phyloP scores from a whole-genome alignment of 2,113 vertebrate genomes.

The Mirza zaza region DNA sequence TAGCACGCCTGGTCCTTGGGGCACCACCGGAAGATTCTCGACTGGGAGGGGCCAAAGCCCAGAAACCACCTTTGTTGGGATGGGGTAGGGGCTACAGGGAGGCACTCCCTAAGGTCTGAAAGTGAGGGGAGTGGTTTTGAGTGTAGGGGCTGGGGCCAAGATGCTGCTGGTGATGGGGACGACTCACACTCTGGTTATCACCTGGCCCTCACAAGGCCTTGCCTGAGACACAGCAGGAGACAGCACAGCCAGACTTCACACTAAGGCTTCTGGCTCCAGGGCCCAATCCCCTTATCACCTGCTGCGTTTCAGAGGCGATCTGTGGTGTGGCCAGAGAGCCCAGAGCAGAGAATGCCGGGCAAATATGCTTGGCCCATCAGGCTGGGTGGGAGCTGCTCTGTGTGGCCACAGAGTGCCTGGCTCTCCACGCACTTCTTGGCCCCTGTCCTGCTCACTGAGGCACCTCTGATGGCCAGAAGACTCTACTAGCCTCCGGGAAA shows the following conservation, averaged over 20 bases:
- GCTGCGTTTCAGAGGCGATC: neutral
- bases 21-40: neutral
- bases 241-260: neutral
- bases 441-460: neutral
- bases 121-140: neutral
- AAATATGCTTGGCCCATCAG: neutral
- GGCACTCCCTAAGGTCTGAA: neutral
- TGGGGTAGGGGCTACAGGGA: neutral
- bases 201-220: neutral
- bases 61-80: neutral
- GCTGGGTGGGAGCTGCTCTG: rapidly evolving
- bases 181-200: too few relatives aligned
- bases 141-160: neutral
- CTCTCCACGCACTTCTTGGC: neutral
- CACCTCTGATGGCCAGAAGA: neutral
- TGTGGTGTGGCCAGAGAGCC: neutral
- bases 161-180: neutral
- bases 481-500: neutral
- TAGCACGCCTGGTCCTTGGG: neutral
- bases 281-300: neutral
- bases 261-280: too few relatives aligned
- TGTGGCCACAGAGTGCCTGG: neutral
- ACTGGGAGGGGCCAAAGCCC: too few relatives aligned
- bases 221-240: neutral
- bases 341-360: neutral